Evolutionary conservation across 37 sponge, comb jelly and placozoan genomes (phyloP), one percentile per base, ranked within the genome.

Genomic region (Eunapius fragilis): DNA sequence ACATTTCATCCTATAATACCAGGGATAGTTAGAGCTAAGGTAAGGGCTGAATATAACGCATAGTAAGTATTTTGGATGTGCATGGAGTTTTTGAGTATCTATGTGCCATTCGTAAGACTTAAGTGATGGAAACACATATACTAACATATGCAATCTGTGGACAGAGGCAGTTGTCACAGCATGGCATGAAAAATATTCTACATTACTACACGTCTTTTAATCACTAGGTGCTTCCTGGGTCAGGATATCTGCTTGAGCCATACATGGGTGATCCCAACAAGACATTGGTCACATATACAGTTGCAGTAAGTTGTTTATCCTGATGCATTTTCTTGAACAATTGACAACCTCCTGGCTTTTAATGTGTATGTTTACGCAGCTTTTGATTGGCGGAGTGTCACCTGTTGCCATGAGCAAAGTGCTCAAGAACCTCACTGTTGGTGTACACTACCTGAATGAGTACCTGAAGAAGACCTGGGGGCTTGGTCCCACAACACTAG

Each of bases 201-300:
- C n/a, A n/a, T n/a, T n/a, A n/a, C n/a, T n/a, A n/a, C n/a, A n/a
- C n/a, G n/a, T n/a, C n/a, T n/a, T n/a, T n/a, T n/a, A n/a, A n/a
- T n/a, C n/a, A n/a, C n/a, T n/a, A 91, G 92, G 3, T 87, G 0
- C 82, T 28, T 10, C 94, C 84, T 67, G 94, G 94, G 30, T 58
- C 58, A 17, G 58, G 58, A 58, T 58, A 17, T 58, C 19, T 58
- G 58, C 58, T 58, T 12, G 58, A 58, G 22, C 58, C 58, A 58
- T 58, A 58, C 58, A 19, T 58, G 58, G 58, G 58, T 10, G 22
- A 58, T 58, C 58, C 58, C 22, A 58, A 58, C 58, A 58, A 19
- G 17, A 58, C 58, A 58, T 17, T 58, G 58, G 22, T 58, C 22
- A 58, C 58, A 4, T 58, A 58, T 11, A 58, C 22, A 2, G 22